Evolutionary conservation across 2,113 vertebrate genomes (phyloP), one percentile per base, ranked within the genome.

Genomic region (Sigmodon hispidus): DNA sequence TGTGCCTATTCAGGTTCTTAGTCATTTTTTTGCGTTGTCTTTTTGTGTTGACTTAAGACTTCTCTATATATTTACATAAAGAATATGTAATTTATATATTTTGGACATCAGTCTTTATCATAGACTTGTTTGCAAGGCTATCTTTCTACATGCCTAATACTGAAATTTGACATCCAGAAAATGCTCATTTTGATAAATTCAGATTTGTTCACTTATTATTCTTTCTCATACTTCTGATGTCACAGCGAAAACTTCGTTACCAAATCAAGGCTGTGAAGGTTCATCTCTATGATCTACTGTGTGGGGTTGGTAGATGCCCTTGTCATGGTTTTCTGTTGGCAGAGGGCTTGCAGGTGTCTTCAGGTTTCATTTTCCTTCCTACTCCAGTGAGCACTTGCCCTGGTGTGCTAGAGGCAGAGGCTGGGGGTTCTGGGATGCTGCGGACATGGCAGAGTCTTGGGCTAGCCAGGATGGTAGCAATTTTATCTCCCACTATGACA

Each of bases 261-360:
- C 61, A 36, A 67, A 85, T 67, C 17, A 50, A 73, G 8, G 9
- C 45, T 22, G 13, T n/a, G n/a, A 55, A 43, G 17, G n/a, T 52
- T 80, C 2, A 17, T 10, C 3, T 69, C 40, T 63, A 1, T 84
- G 24, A 83, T 76, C 70, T 57, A 70, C 10, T 12, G 17, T 34
- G 34, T 0, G 31, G 19, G 61, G 67, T 85, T 48, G 21, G 7
- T 36, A 31, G 40, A 45, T 31, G 24, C 80, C 24, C 80, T 16
- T 31, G 57, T 43, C 55, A n/a, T 83, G 80, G n/a, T 2, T 63
- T 31, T 31, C 80, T 45, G 80, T 31, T 43, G 43, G 15, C 15
- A 36, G 3, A 24, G 2, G 1, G 8, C 6, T 1, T 12, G 5
- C 6, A 0, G 19, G 34, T 3, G 7, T 34, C 36, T 75, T 84